Evolutionary conservation across 2,797 vertebrate species (phyloP), one percentile per base, ranked within the genome.

Genomic region (Anabacerthia variegaticeps): DNA sequence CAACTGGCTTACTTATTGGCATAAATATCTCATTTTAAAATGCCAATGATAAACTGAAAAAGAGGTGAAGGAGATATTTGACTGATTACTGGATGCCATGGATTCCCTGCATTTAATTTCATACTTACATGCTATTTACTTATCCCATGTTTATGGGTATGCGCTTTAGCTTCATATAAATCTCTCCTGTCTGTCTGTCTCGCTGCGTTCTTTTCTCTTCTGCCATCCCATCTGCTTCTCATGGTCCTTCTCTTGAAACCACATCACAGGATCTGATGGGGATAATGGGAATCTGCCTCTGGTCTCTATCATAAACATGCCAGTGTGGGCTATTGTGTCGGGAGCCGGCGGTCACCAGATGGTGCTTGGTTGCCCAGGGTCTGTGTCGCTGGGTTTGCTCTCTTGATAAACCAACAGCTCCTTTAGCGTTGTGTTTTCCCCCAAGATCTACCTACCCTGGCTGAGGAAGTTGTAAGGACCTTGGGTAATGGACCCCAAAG

Each of bases 241-340:
- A 10, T 91, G 93, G 87, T 92, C 79, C 90, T 93, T 92, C 91
- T 94, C 82, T 84, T 93, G 95, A 96, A 96, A 95, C 92, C 90
- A 85, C 89, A 91, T 96, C 89, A 87, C 93, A 77, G 81, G 92
- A 91, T 90, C 84, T 92, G 80, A 89, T 91, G 93, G 76, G 71
- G 81, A 88, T 93, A 95, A 95, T 93, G 89, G 94, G 95, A 96
- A 92, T 96, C 88, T 4, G 92, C 91, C 92, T 96, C 92, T 95
- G 92, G 94, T 94, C 92, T 91, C 85, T 92, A 90, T 95, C 95
- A 95, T 97, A 97, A 97, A 96, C 95, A 96, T 97, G 97, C 97
- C 96, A 96, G 95, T 69, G 1, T 80, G 46, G 95, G 93, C 94
- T 93, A 93, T 96, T 96, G 94, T 96, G 94, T 96, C 12, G 22